Base-by-base conservation (phyloP, 2,113 vertebrate genomes). In the Siniperca chuatsi region DNA sequence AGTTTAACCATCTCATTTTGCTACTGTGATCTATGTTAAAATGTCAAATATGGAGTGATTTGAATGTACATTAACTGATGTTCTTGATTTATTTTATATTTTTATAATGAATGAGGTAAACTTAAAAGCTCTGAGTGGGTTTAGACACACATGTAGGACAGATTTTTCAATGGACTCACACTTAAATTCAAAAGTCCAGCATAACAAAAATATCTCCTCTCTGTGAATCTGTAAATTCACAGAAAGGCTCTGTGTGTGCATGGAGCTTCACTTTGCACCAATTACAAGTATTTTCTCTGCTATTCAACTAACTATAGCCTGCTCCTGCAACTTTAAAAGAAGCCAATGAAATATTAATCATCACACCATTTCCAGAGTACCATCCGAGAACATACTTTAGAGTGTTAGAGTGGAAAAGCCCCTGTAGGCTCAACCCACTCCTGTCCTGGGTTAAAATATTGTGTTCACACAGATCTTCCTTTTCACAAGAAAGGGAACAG, bases 331-430 rank as follows among this genome's bases (percentile, higher is more conserved):
- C 78, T 93, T 90, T 90, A 83, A 90, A 90, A 86, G 90, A 90
- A 23, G 64, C 81, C 76, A 73, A 92, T 95, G 79, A 95, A 95
- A 94, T 95, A 95, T 96, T 95, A 89, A 96, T 92, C 76, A 82
- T 87, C 85, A 79, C 91, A 90, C 90, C 92, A 92, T 92, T 94
- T 95, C 81, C 89, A 86, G 77, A 91, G 84, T 35, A 78, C 81
- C 89, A 87, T 90, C 89, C 81, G 94, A 92, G 89, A 87, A 81
- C 85, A 88, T 82, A 86, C 83, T 91, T 90, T 88, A 89, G 79
- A 90, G 91, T 85, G 90, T 86, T 85, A 77, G 83, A 91, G 90
- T 87, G 88, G 85, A 75, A 87, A 87, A 86, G 25, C 52, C 89
- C 89, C 91, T 78, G 84, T 76, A 75, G 89, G 89, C 84, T 83